phyloP scores from a whole-genome alignment of 2,113 vertebrate species.

The Corythornis vintsioides region DNA sequence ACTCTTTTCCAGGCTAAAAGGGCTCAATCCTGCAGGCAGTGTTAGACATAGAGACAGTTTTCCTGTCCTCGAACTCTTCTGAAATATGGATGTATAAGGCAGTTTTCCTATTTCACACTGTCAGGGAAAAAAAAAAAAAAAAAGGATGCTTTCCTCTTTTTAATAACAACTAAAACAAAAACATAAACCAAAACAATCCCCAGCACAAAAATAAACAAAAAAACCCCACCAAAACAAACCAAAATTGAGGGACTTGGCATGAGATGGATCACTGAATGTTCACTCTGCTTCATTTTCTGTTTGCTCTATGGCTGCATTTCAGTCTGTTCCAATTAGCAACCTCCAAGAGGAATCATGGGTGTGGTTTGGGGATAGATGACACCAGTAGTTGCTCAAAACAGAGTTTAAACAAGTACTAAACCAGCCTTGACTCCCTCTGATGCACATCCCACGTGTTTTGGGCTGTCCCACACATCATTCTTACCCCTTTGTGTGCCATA shows the following conservation, averaged over 20 bases:
- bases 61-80: neutral
- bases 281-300: neutral
- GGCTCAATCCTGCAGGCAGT: neutral
- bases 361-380: slow-evolving; percentile 5
- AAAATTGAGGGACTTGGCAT: neutral
- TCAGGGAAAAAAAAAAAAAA: neutral
- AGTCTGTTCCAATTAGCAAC: neutral
- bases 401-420: neutral
- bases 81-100: neutral
- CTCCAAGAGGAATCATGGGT: neutral
- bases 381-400: neutral
- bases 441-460: neutral
- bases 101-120: neutral
- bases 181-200: too few relatives aligned
- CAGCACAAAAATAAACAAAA: too few relatives aligned
- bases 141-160: neutral
- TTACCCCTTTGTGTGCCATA: accelerated
- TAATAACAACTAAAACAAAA: neutral
- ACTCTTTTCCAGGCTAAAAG: neutral
- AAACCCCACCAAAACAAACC: too few relatives aligned
- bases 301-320: neutral
- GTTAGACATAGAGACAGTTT: neutral
- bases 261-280: neutral
- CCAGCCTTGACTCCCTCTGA: neutral
- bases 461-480: neutral